These are phyloP conservation scores for Zoanthus sociatus DNA, from an alignment of 92 coral and sea anemone genomes.

Conservation along the genomic window DNA sequence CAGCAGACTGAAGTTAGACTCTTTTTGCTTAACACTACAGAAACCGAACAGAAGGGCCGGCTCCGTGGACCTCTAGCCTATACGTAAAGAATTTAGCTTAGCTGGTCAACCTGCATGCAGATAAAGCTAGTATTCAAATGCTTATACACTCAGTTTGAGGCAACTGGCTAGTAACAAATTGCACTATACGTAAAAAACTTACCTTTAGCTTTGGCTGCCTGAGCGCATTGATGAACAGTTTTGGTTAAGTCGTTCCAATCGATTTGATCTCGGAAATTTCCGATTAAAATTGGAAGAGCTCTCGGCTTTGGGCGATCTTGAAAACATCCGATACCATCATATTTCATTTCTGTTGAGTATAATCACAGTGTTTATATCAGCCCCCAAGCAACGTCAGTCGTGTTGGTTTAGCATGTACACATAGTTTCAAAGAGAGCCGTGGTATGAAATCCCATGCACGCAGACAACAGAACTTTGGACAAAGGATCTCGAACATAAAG, in stretches of 20 bases:
- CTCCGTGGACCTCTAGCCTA: no score
- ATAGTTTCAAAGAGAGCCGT: neutral
- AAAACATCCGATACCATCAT: constrained; percentile 32
- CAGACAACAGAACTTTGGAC: neutral
- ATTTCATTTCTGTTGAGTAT: constrained; percentile 7
- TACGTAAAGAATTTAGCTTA: no score
- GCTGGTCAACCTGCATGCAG: no score
- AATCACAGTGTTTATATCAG: no score
- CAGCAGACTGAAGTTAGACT: no score
- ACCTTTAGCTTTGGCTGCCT: constrained; percentile 32
- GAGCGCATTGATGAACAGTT: constrained; percentile 42
- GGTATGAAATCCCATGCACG: neutral
- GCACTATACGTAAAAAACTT: neutral
- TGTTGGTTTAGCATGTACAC: no score
- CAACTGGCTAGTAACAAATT: neutral
- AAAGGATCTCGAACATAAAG: neutral
- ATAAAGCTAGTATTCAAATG: no score
- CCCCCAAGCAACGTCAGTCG: no score
- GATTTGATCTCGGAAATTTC: constrained; percentile 36
- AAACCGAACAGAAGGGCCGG: no score
- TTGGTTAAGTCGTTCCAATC: constrained; percentile 34
- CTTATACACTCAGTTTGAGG: no score
- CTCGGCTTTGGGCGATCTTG: constrained; percentile 33
- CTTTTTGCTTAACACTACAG: no score
- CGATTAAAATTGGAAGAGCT: constrained; percentile 39